Evolutionary conservation across 2,888 invertebrate genomes (phyloP), one percentile per base, ranked within the genome.

Genomic region (Hemithea aestivaria): DNA sequence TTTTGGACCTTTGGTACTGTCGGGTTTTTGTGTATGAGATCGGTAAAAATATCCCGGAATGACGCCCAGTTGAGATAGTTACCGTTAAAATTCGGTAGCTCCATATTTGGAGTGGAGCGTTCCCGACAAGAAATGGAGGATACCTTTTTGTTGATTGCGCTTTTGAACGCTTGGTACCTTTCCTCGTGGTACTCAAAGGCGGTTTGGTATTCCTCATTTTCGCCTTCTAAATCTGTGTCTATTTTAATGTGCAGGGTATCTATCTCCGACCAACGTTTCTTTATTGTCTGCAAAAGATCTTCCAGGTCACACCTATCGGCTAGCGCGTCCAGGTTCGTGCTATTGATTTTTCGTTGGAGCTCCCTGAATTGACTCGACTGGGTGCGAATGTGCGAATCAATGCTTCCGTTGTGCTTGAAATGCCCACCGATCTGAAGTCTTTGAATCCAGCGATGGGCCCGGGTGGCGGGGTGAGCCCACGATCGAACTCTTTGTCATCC

Each of bases 171-270:
- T 2, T 23, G 8, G 16, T 29, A 35, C 10, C 16, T 12, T 12
- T 35, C 12, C 22, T 31, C 45, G 23, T 35, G 32, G 8, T 16
- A 25, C 8, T 2, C 29, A 23, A 26, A 53, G 1, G 9, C 31
- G n/a, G n/a, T 12, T 8, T 48, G 46, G 10, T 46, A 48, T 7
- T 42, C 38, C 8, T 34, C 10, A 29, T 45, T 35, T 10, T 38
- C 34, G n/a, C 11, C 40, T 10, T 37, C 8, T 1, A 41, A n/a
- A 20, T 47, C 37, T 23, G 47, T 42, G 12, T 49, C 49, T 6
- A 51, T 36, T n/a, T 53, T 40, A 45, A 43, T 51, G 35, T 51
- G 48, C n/a, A 48, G 35, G 6, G 34, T 16, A 25, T 51, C 51
- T 10, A 53, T 47, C 8, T 31, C 40, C 3, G 44, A 10, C 50